Evolutionary conservation across 2,797 vertebrate genomes (phyloP).

Genomic region (Echeneis naucrates): DNA sequence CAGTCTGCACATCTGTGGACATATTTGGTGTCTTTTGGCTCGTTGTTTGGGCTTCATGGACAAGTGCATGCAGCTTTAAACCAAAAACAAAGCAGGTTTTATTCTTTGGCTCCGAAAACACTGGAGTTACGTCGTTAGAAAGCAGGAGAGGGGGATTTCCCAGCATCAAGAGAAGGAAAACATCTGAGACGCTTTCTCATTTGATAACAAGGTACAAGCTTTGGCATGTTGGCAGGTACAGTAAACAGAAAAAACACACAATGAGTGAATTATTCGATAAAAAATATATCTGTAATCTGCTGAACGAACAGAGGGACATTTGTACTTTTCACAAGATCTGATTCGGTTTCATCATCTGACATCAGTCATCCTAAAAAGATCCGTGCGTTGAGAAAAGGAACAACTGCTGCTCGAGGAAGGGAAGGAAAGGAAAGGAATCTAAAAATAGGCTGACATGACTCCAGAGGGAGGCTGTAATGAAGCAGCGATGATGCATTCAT

Average conservation of each 20-base stretch:
- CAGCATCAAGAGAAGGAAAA: not conserved
- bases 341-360: no score
- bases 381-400: not conserved
- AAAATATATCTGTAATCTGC: no score
- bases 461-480: no score
- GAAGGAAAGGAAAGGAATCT: not conserved
- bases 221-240: slow-evolving; percentile 4
- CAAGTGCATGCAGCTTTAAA: not conserved
- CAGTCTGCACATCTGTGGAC: not conserved
- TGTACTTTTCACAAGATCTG: no score
- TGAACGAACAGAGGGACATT: no score
- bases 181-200: not conserved
- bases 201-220: slow-evolving; percentile 15
- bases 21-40: not conserved
- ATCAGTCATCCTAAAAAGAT: not conserved
- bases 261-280: not conserved
- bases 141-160: not conserved
- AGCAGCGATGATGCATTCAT: no score
- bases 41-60: not conserved
- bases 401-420: no score
- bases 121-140: not conserved
- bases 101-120: not conserved
- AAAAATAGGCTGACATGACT: not conserved
- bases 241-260: not conserved
- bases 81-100: no score